phyloP scores from a whole-genome alignment of 2,113 vertebrate genomes.

The Hippocampus zosterae region DNA sequence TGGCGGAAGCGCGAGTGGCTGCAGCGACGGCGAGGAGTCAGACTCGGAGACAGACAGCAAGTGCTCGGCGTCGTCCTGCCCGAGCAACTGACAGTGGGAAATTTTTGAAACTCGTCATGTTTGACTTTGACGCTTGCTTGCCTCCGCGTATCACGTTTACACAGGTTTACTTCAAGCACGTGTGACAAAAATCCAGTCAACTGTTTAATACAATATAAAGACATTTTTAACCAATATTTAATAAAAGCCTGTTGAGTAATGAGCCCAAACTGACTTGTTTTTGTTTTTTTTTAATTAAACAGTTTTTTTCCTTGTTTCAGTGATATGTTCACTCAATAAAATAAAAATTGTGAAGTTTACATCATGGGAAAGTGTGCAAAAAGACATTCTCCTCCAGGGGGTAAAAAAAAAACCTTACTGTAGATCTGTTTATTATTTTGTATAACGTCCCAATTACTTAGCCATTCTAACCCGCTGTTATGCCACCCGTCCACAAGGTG shows the following conservation, averaged over 20 bases:
- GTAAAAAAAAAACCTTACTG: conserved; percentile 2
- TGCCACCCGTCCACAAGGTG: no score
- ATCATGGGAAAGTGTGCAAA: conserved; percentile 30
- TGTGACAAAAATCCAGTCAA: not conserved
- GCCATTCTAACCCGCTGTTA: no score
- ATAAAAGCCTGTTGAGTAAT: conserved; percentile 37
- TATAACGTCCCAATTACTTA: no score
- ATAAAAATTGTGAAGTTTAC: conserved; percentile 27
- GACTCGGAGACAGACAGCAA: conserved; percentile 68
- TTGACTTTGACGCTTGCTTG: not conserved
- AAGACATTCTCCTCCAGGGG: conserved; percentile 6
- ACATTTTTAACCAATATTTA: conserved; percentile 55
- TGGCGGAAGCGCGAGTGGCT: conserved; percentile 3
- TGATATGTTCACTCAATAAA: conserved; percentile 24
- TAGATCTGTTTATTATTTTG: no score
- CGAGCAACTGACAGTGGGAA: conserved; percentile 37
- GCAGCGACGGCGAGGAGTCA: conserved; percentile 52
- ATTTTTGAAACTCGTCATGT: not conserved
- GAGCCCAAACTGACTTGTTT: conserved; percentile 21
- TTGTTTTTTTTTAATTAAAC: conserved; percentile 27
- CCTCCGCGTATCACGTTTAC: conserved; percentile 2
- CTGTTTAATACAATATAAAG: conserved; percentile 16
- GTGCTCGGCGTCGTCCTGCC: conserved; percentile 54
- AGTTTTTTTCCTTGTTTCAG: not conserved
- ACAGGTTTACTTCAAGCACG: conserved; percentile 35